Evolutionary conservation across 1,140 invertebrate genomes (phyloP).

Genomic region (Trachymyrmex septentrionalis): DNA sequence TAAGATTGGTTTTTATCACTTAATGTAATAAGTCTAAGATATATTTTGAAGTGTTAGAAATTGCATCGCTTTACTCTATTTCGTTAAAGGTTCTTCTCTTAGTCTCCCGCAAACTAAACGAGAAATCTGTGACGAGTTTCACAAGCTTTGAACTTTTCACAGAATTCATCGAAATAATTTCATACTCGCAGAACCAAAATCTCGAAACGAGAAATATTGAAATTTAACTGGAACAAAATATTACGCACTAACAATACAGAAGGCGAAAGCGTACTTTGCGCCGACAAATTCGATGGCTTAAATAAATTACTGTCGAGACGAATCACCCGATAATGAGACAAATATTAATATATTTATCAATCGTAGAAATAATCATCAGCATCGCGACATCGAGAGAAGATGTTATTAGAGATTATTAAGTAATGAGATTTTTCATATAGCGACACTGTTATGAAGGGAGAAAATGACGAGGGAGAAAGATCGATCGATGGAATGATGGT

Average conservation of each 20-base stretch:
- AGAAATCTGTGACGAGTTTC: not conserved
- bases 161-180: not conserved
- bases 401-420: constrained; percentile 33
- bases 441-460: constrained; percentile 36
- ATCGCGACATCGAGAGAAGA: constrained; percentile 47
- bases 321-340: not conserved
- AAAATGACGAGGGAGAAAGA: constrained; percentile 35
- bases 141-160: too few species aligned
- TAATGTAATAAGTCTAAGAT: not conserved
- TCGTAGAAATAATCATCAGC: not conserved
- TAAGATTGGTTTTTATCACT: not conserved
- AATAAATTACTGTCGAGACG: not conserved
- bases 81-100: not conserved
- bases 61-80: constrained; percentile 11
- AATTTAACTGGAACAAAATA: not conserved
- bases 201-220: constrained; percentile 1
- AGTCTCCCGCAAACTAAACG: not conserved
- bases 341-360: not conserved
- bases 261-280: not conserved
- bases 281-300: not conserved
- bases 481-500: constrained; percentile 40
- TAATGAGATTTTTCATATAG: constrained; percentile 51
- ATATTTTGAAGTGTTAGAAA: not conserved
- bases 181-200: not conserved
- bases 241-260: not conserved